Conservation (phyloP, 1,140 invertebrate genomes). For the Camponotus pennsylvanicus region DNA sequence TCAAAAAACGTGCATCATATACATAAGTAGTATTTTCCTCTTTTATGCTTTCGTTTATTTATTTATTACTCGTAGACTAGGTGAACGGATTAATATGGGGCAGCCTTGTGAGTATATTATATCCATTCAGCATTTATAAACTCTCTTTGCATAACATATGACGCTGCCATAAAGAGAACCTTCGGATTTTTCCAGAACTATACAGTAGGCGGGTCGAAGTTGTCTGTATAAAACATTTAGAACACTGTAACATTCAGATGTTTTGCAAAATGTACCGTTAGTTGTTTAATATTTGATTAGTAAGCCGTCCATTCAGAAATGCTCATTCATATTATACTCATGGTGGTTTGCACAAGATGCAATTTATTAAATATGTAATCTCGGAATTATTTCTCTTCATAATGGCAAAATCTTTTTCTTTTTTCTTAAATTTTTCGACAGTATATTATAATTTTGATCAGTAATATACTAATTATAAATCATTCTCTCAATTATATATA, state of each 20-base stretch:
- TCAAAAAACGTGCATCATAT: conserved; percentile 39
- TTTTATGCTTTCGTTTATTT: conserved; percentile 61
- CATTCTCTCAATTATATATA: conserved; percentile 70
- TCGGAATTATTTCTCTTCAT: conserved; percentile 54
- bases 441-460: conserved; percentile 73
- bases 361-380: conserved; percentile 38
- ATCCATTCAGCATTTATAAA: conserved; percentile 70
- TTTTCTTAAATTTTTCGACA: conserved; percentile 53
- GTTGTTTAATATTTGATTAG: conserved; percentile 72
- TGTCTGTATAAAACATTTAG: conserved; percentile 76
- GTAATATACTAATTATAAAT: conserved; percentile 72
- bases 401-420: conserved; percentile 12
- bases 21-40: conserved; percentile 36
- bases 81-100: conserved; percentile 73
- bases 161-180: conserved; percentile 49
- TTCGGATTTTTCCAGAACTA: conserved; percentile 59
- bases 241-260: conserved; percentile 73
- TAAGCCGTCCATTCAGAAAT: conserved; percentile 71
- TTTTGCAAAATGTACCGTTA: conserved; percentile 69
- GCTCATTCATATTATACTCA: conserved; percentile 43
- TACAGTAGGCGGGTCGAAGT: conserved; percentile 57
- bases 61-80: conserved; percentile 66
- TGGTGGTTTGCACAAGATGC: conserved; percentile 33
- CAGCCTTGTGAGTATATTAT: conserved; percentile 72
- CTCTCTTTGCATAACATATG: conserved; percentile 46